Evolutionary conservation across 2,113 vertebrate genomes (phyloP).

Genomic region (Eurypyga helias): DNA sequence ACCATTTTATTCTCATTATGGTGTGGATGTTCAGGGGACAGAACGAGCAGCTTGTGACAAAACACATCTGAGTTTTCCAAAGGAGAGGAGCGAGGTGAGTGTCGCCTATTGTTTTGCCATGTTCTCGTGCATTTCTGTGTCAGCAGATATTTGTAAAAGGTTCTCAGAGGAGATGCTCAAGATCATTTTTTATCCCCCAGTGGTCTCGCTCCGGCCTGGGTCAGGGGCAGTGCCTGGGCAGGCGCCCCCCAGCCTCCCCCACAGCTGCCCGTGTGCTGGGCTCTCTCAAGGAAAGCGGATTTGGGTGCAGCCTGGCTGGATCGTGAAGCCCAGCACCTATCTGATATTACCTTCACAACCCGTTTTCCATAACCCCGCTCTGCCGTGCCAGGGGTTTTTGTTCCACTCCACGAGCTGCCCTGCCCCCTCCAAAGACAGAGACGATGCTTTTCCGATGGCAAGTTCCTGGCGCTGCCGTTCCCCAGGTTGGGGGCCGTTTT

Average conservation of each 20-base stretch:
- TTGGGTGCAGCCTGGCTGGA: background rate
- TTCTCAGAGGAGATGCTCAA: background rate
- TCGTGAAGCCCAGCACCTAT: rapidly evolving
- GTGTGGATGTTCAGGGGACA: background rate
- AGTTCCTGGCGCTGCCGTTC: rapidly evolving
- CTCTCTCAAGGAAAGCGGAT: background rate
- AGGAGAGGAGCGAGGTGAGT: background rate
- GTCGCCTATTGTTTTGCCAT: background rate
- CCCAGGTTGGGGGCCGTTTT: rapidly evolving
- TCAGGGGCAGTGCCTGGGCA: rapidly evolving
- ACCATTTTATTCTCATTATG: background rate
- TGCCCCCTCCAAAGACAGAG: background rate
- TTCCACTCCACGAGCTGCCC: rapidly evolving
- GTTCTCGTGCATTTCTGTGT: background rate
- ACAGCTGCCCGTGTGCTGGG: rapidly evolving
- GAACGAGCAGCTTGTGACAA: slow-evolving; percentile 2
- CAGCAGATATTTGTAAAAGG: background rate
- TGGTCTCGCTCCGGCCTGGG: rapidly evolving
- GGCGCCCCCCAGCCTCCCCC: rapidly evolving
- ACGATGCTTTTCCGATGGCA: rapidly evolving
- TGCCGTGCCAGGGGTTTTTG: background rate
- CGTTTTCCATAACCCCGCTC: background rate
- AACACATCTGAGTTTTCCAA: background rate
- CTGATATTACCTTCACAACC: rapidly evolving
- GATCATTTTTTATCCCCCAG: background rate